Conservation (phyloP, 2,797 vertebrate genomes). For the Hemitrygon akajei region DNA sequence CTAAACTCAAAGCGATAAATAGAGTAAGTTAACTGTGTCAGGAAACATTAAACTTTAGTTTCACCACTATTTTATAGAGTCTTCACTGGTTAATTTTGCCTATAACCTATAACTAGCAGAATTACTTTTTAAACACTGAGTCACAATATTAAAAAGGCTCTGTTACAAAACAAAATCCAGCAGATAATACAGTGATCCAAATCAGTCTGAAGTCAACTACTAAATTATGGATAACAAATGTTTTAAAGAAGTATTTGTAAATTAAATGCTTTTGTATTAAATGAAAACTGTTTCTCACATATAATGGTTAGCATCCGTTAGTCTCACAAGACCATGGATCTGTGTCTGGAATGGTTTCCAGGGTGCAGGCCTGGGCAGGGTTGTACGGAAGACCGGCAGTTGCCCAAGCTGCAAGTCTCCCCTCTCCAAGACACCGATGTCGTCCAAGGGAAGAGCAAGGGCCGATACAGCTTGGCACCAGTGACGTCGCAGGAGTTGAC, state of each 20-base stretch:
- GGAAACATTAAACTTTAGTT: not conserved
- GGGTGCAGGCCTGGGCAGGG: too few relatives aligned
- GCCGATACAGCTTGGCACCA: too few relatives aligned
- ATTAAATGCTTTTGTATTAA: not conserved
- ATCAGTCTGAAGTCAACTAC: not conserved
- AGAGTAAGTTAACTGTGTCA: not conserved
- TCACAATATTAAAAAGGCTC: not conserved
- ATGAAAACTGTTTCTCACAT: not conserved
- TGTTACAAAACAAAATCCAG: not conserved
- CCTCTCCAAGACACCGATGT: too few relatives aligned
- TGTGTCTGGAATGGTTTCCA: too few relatives aligned
- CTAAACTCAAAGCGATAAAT: not conserved
- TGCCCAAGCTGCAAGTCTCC: too few relatives aligned
- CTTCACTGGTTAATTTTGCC: not conserved
- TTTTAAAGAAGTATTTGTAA: not conserved
- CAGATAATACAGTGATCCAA: not conserved
- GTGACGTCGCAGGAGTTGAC: too few relatives aligned
- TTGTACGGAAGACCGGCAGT: too few relatives aligned
- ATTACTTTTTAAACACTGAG: not conserved
- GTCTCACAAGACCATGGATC: too few relatives aligned
- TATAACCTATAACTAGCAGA: not conserved
- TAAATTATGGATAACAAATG: not conserved
- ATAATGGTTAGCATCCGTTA: too few relatives aligned
- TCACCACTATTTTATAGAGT: not conserved
- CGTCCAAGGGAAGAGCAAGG: too few relatives aligned